Evolutionary conservation across 2,888 invertebrate species (phyloP).

Genomic region (Pandemis heparana): DNA sequence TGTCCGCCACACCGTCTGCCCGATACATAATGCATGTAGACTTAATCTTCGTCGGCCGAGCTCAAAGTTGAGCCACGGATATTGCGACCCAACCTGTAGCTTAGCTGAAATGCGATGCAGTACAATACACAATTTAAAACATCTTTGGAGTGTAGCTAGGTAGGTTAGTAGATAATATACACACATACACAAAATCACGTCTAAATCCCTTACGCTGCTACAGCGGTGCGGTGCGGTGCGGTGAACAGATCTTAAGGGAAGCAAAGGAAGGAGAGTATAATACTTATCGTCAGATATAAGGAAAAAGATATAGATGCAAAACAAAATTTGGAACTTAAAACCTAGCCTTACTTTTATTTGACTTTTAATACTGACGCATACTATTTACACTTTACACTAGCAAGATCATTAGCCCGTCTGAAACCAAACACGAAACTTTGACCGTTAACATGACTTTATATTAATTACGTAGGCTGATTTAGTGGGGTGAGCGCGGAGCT

Average conservation of each 20-base stretch:
- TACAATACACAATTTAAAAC: neutral
- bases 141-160: neutral
- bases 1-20: conserved; percentile 37
- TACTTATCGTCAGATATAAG: too few species aligned
- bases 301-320: too few species aligned
- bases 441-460: conserved; percentile 7
- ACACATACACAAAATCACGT: too few species aligned
- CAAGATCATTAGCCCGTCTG: neutral
- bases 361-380: neutral
- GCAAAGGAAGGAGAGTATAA: too few species aligned
- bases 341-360: too few species aligned
- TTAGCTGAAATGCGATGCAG: conserved; percentile 18
- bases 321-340: too few species aligned
- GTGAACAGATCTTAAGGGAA: too few species aligned
- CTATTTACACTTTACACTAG: neutral
- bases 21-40: conserved; percentile 54
- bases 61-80: conserved; percentile 44
- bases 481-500: conserved; percentile 2
- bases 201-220: too few species aligned
- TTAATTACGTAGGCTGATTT: conserved; percentile 13
- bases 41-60: conserved; percentile 48
- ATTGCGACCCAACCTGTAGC: conserved; percentile 46
- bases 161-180: too few species aligned
- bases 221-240: too few species aligned
- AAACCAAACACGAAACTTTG: neutral